Evolutionary conservation across 1,140 invertebrate genomes (phyloP).

Genomic region (Camponotus pennsylvanicus): DNA sequence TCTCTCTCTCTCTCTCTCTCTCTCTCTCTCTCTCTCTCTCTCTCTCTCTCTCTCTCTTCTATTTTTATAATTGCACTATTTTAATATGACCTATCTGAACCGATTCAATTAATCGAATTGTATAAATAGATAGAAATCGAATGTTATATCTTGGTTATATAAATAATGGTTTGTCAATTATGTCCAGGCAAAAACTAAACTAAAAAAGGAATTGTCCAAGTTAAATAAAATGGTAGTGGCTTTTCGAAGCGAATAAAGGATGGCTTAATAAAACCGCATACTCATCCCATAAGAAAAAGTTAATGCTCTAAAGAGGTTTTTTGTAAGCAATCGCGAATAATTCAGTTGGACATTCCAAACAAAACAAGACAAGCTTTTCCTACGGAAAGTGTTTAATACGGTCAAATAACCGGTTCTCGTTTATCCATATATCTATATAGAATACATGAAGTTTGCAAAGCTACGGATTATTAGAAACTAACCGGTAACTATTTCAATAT

Average conservation of each 20-base stretch:
- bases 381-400: conserved; percentile 13
- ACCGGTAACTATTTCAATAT: conserved; percentile 38
- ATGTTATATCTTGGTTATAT: conserved; percentile 52
- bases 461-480: not conserved
- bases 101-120: conserved; percentile 36
- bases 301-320: conserved; percentile 62
- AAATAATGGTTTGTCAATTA: conserved; percentile 56
- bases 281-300: conserved; percentile 33
- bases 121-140: conserved; percentile 15
- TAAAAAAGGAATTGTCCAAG: not conserved
- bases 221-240: conserved; percentile 22
- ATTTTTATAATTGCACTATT: not conserved
- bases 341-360: conserved; percentile 48
- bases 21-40: not conserved
- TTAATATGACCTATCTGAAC: not conserved
- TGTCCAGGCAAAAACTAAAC: conserved; percentile 42
- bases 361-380: conserved; percentile 2
- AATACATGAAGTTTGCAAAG: not conserved
- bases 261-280: conserved; percentile 52
- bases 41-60: not conserved
- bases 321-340: conserved; percentile 46
- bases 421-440: not conserved
- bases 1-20: not conserved
- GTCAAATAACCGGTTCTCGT: not conserved
- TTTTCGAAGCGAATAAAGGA: conserved; percentile 57